Base-by-base conservation (phyloP, 1,140 invertebrate genomes). In the Drosophila oshimai region DNA sequence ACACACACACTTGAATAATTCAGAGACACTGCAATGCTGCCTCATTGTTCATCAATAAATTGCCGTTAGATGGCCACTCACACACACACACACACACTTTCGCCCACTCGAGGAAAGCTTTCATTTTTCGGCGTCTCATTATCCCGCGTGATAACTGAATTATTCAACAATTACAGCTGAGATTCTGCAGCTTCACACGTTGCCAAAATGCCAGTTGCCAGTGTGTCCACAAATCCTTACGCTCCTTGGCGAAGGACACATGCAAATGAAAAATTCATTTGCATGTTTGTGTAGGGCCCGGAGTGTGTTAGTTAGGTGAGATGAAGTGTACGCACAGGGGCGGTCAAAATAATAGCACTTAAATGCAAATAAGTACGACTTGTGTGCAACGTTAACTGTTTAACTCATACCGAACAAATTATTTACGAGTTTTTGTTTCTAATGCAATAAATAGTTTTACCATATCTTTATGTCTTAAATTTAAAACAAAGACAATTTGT, bases 191-290 rank as follows among this genome's bases (percentile, higher is more conserved):
- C 57, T 75, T 79, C 68, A 81, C 76, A 75, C 77, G 44, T 69
- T 68, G 55, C 50, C 57, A 24, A 34, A 46, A 50, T 60, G 53
- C 64, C 57, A 68, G 33, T 55, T 62, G 54, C 47, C 60, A 74
- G 75, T 65, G 61, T 68, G 64, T 68, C 47, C 75, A 62, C 68
- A 81, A 80, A 72, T 80, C 77, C 60, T 51, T 55, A 62, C 71
- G 37, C 51, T 69, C 60, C 64, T 72, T 68, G 65, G 47, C 58
- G 71, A 73, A 65, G 47, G 42, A 69, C 78, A 58, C 74, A 65
- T 73, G 45, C 67, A 78, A 83, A 83, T 81, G 50, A 81, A 84
- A 46, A 33, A 34, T 84, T 78, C 29, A 81, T 84, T 68, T 62
- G 46, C 61, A 46, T 60, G 36, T 54, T 28, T 60, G 44, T 37